Conservation (phyloP, 2,797 vertebrate species). For the Rhincodon typus region DNA sequence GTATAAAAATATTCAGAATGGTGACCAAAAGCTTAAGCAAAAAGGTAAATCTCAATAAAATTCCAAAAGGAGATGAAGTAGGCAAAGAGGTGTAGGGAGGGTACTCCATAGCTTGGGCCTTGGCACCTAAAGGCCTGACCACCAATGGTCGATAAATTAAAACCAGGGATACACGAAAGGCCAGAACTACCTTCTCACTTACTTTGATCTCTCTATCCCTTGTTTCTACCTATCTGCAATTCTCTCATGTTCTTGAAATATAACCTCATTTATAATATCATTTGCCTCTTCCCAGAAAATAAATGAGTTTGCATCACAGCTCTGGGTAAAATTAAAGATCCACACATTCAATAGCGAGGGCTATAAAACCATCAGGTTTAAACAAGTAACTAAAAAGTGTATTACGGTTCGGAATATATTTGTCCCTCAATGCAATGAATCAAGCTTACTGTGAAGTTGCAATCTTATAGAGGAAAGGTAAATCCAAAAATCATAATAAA, state of each 20-base stretch:
- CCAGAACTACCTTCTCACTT: background rate
- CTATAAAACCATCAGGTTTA: background rate
- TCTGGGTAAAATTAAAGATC: background rate
- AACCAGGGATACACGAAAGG: too few relatives aligned
- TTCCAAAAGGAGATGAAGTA: background rate
- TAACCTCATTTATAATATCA: background rate
- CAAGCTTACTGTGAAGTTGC: background rate
- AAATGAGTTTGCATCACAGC: background rate
- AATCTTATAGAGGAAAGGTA: background rate
- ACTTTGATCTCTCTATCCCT: background rate
- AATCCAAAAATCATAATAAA: constrained; percentile 11
- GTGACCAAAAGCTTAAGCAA: background rate
- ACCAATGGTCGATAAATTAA: background rate
- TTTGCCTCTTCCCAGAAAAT: background rate
- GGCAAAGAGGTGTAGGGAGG: background rate
- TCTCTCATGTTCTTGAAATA: background rate
- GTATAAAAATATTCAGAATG: too few relatives aligned
- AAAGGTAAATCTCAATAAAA: background rate
- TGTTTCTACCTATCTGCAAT: background rate
- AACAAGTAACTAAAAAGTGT: background rate
- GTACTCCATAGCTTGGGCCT: background rate
- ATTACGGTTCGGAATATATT: background rate
- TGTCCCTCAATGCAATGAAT: constrained; percentile 3
- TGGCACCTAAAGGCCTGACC: background rate
- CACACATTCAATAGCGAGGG: background rate